Base-by-base conservation (phyloP, 2,888 invertebrate species). In the Coenonympha glycerion region DNA sequence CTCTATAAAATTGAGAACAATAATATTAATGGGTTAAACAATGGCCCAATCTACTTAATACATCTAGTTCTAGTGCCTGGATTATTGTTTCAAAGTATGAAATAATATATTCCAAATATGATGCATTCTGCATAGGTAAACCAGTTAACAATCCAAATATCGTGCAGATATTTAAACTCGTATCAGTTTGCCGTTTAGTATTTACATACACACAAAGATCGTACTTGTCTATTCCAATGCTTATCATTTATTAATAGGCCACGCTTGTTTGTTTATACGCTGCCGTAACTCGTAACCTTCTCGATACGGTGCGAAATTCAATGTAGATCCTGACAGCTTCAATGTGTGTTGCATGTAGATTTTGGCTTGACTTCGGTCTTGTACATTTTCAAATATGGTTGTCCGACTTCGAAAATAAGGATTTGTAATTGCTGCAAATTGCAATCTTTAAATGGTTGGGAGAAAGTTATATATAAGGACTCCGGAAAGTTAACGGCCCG, bases 271-370 rank as follows among this genome's bases (percentile, higher is more conserved):
- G 34, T 51, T 49, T 55, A 58, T 57, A 39, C 51, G 52, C 40
- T 21, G 56, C 39, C 47, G 46, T 53, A 60, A 49, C 63, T 39
- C 47, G 46, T 53, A 60, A 49, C 63, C 61, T 64, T 65, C 64
- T 57, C 59, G 47, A 53, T 65, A 59, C 56, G 59, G 62, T 65
- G 69, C 62, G 63, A 68, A 66, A 67, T 63, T 65, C 65, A 46
- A 58, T 44, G 55, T 47, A 44, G 47, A 53, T 55, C 41, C 42
- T 53, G 52, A 52, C 51, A 39, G 47, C 15, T 21, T 26, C 21
- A 6, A 52, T 60, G 55, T 50, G 55, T 59, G 28, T 54, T 40
- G 28, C 41, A 18, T 19, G 19, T 19, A 8, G 9, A 19, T 13
- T 30, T 8, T 24, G 2, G 6, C 15, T 40, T 6, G 15, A 16